Conservation (phyloP, 2,888 invertebrate species). For the Agrochola circellaris region DNA sequence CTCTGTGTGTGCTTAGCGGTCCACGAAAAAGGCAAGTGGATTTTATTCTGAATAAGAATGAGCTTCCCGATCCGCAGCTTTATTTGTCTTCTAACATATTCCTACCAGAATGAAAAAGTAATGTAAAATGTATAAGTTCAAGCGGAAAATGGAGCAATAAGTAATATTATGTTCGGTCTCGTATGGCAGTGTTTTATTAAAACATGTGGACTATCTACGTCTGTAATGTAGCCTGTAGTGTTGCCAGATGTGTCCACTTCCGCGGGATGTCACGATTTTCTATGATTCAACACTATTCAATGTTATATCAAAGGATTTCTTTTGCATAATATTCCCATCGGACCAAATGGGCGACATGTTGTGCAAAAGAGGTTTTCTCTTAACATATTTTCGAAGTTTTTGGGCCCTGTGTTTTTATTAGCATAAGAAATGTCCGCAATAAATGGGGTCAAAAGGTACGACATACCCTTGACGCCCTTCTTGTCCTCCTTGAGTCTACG, state of each 20-base stretch:
- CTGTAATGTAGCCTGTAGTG: conserved; percentile 48
- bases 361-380: conserved; percentile 36
- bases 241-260: conserved; percentile 61
- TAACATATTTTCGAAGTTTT: conserved; percentile 54
- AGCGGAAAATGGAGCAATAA: conserved; percentile 57
- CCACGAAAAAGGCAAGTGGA: conserved; percentile 40
- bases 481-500: conserved; percentile 50
- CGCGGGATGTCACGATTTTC: conserved; percentile 63
- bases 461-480: conserved; percentile 58
- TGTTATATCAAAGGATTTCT: conserved; percentile 58
- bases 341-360: conserved; percentile 35
- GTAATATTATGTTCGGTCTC: conserved; percentile 55
- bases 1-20: conserved; percentile 35
- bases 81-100: conserved; percentile 44
- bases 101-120: conserved; percentile 44
- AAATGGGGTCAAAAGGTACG: conserved; percentile 64
- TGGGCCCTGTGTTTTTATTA: conserved; percentile 51
- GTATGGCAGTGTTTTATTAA: conserved; percentile 67
- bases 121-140: conserved; percentile 49
- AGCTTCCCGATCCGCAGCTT: conserved; percentile 38
- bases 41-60: conserved; percentile 55
- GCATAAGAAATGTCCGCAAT: conserved; percentile 61
- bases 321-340: conserved; percentile 61
- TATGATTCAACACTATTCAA: conserved; percentile 66
- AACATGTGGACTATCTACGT: conserved; percentile 55